phyloP scores from a whole-genome alignment of 2,797 vertebrate species.

The Sebastes iracundus region DNA sequence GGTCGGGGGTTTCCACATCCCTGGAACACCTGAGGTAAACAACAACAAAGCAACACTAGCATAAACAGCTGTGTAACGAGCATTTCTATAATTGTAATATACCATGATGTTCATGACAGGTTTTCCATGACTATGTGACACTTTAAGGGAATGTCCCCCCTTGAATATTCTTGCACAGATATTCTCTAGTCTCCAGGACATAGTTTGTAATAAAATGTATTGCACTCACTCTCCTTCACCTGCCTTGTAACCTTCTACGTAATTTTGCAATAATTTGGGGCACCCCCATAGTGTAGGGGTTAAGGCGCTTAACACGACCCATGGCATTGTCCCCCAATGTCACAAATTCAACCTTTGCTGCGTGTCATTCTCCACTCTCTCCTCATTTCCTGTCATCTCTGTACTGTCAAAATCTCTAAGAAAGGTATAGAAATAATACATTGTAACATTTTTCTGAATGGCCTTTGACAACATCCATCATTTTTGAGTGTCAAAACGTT shows the following conservation, averaged over 20 bases:
- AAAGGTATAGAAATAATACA: not conserved
- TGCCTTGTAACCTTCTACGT: not conserved
- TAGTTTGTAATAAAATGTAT: not conserved
- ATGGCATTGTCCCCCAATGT: not conserved
- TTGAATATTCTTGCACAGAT: not conserved
- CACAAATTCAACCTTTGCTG: not conserved
- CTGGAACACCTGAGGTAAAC: slow-evolving; percentile 85
- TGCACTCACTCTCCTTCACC: not conserved
- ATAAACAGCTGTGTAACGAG: not conserved
- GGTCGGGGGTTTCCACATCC: slow-evolving; percentile 87
- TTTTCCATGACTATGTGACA: not conserved
- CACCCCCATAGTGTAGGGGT: too few species aligned
- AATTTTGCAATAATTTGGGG: not conserved
- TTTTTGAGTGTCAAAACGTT: not conserved
- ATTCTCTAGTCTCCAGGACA: not conserved
- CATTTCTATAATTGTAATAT: too few species aligned
- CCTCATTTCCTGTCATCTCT: not conserved
- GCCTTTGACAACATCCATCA: fast-evolving
- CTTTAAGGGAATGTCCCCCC: not conserved
- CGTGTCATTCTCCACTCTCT: not conserved
- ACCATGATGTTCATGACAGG: too few species aligned
- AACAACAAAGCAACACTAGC: not conserved
- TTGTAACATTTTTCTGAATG: not conserved
- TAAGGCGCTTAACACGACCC: not conserved
- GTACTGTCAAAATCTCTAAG: not conserved